Conservation (phyloP, 2,888 invertebrate genomes). For the Zygothrica quintamaculata region DNA sequence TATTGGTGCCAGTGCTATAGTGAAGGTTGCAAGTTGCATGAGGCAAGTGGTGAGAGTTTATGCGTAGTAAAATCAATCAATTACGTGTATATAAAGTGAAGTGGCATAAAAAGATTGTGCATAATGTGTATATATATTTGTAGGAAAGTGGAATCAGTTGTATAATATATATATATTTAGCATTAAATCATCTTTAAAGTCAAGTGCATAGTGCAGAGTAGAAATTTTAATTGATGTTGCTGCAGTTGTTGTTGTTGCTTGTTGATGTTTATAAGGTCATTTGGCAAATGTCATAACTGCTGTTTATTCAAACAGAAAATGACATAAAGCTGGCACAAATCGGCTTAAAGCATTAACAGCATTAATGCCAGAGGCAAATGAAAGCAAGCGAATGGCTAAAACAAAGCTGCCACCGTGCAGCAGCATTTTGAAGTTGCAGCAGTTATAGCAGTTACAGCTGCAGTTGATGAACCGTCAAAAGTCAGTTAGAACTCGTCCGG, state of each 20-base stretch:
- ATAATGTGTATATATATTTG: background rate
- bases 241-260: slow-evolving; percentile 32
- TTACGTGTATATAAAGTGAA: too few relatives aligned
- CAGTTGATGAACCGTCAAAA: slow-evolving; percentile 37
- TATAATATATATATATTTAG: too few relatives aligned
- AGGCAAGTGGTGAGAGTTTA: slow-evolving; percentile 26
- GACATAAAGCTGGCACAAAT: slow-evolving; percentile 57
- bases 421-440: background rate
- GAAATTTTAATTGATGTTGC: too few relatives aligned
- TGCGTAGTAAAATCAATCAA: slow-evolving; percentile 6
- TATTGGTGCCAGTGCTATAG: slow-evolving; percentile 82
- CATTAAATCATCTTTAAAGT: slow-evolving; percentile 15
- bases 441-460: background rate
- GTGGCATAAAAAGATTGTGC: slow-evolving; percentile 3
- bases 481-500: slow-evolving; percentile 13
- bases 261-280: slow-evolving; percentile 33
- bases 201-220: slow-evolving; percentile 21
- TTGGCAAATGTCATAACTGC: slow-evolving; percentile 39
- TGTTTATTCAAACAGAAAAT: slow-evolving; percentile 48
- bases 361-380: slow-evolving; percentile 10
- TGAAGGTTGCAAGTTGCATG: slow-evolving; percentile 43
- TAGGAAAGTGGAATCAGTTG: background rate
- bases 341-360: slow-evolving; percentile 66
- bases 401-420: too few relatives aligned
- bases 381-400: background rate